Percentiles rank a stretch among this genome's conserved stretches.
Evolutionary conservation across 1,140 invertebrate species (phyloP).

Genomic region (Propsilocerus akamusi): DNA sequence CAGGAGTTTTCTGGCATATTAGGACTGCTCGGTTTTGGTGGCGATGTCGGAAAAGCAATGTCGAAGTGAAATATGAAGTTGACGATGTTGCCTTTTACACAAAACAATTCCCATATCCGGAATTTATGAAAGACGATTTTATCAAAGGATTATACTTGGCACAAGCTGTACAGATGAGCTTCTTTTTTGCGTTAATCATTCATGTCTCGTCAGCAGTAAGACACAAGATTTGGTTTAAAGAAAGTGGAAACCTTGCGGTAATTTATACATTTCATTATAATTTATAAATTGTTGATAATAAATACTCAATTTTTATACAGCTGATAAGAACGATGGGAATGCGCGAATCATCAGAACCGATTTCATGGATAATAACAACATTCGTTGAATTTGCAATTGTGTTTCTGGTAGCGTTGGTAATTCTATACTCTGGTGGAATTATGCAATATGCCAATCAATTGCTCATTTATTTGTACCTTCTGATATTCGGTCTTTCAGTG

Average conservation of each 20-base stretch:
- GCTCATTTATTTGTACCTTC: conserved; percentile 31
- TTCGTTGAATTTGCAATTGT: conserved; percentile 31
- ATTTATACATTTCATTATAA: conserved; percentile 9
- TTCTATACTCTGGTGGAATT: conserved; percentile 32
- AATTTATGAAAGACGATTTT: conserved; percentile 38
- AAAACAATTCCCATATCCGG: conserved; percentile 46
- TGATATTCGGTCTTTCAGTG: conserved; percentile 34
- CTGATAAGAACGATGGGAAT: conserved; percentile 48
- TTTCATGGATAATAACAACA: conserved; percentile 38
- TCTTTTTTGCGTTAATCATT: conserved; percentile 40
- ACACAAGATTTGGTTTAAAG: conserved; percentile 40
- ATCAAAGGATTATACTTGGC: conserved; percentile 41
- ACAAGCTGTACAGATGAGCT: conserved; percentile 37
- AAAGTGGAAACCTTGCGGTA: conserved; percentile 44
- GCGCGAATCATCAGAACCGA: conserved; percentile 33
- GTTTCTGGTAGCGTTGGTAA: conserved; percentile 25
- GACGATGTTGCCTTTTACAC: conserved; percentile 34
- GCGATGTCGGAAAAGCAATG: background rate
- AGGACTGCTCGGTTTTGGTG: background rate
- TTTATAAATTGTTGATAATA: background rate
- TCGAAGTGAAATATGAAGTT: conserved; percentile 12
- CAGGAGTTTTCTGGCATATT: background rate
- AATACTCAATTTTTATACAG: conserved; percentile 18
- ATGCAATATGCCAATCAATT: conserved; percentile 31
- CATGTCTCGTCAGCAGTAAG: conserved; percentile 37